These are phyloP conservation scores for Amblyopsis hoosieri DNA, from an alignment of 2,797 vertebrate species.

Conservation along the genomic window DNA sequence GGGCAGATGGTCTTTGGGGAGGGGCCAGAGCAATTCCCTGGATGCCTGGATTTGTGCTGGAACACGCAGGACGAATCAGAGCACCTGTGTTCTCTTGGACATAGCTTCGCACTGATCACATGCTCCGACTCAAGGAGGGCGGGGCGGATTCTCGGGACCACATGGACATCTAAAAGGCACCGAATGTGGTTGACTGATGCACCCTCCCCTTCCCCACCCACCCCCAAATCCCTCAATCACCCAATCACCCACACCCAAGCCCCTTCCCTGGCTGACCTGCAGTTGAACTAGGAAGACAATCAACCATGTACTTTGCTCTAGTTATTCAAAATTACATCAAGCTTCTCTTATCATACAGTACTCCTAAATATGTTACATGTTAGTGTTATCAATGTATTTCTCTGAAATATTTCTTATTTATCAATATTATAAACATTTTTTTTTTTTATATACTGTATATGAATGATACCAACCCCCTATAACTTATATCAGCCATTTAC, in stretches of 20 bases:
- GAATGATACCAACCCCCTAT: no score
- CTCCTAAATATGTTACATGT: no score
- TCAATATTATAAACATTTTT: not conserved
- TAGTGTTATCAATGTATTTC: no score
- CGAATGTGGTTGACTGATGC: constrained; percentile 37
- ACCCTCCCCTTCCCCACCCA: constrained; percentile 50
- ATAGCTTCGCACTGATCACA: constrained; percentile 60
- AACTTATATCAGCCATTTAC: no score
- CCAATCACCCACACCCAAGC: constrained; percentile 42
- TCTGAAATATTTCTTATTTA: not conserved
- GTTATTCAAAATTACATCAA: no score
- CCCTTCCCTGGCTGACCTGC: not conserved
- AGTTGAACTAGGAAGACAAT: not conserved
- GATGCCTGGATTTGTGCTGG: constrained; percentile 72
- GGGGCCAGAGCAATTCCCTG: constrained; percentile 56
- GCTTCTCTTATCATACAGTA: no score
- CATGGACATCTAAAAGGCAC: constrained; percentile 18
- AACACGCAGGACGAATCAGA: constrained; percentile 79
- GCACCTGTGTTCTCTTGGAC: constrained; percentile 78
- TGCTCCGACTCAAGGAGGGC: constrained; percentile 49
- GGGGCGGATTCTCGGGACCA: not conserved
- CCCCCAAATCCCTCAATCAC: constrained; percentile 38
- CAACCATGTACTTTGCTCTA: no score
- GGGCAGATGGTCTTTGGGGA: constrained; percentile 71
- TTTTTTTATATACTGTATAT: no score